These are phyloP conservation scores for Camelus bactrianus DNA, from an alignment of 2,113 vertebrate species.

Conservation along the genomic window DNA sequence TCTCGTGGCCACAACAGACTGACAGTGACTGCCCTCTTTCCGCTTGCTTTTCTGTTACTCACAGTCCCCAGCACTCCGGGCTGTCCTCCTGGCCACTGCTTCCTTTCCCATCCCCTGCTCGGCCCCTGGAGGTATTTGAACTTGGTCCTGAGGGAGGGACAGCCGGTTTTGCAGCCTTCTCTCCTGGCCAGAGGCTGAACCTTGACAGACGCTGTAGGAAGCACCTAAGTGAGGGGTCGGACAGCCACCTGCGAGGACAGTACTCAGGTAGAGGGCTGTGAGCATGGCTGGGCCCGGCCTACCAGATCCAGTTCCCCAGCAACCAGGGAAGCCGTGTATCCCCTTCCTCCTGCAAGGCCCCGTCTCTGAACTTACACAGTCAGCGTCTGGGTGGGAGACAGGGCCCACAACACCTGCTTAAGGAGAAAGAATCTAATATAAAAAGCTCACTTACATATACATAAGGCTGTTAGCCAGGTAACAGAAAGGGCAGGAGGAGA, in stretches of 20 bases:
- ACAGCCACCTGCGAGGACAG: background rate
- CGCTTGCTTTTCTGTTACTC: rapidly evolving
- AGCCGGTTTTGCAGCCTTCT: background rate
- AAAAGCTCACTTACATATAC: background rate
- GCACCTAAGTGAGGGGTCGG: background rate
- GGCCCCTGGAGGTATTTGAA: background rate
- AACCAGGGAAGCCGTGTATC: background rate
- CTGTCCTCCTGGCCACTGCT: background rate
- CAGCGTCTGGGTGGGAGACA: background rate
- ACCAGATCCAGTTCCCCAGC: no score
- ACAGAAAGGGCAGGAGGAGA: background rate
- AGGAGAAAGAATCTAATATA: background rate
- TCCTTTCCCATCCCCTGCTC: background rate
- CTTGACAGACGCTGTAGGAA: background rate
- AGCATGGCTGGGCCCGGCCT: background rate
- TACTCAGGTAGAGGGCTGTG: no score
- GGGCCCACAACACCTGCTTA: background rate
- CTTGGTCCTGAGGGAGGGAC: background rate
- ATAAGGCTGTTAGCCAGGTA: background rate
- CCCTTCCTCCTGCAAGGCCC: background rate
- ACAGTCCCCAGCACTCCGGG: no score
- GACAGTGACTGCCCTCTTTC: background rate
- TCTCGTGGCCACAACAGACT: background rate
- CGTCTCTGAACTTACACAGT: background rate
- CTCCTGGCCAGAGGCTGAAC: background rate